These are phyloP conservation scores for Cettia cetti DNA, from an alignment of 2,113 vertebrate species.

Conservation along the genomic window DNA sequence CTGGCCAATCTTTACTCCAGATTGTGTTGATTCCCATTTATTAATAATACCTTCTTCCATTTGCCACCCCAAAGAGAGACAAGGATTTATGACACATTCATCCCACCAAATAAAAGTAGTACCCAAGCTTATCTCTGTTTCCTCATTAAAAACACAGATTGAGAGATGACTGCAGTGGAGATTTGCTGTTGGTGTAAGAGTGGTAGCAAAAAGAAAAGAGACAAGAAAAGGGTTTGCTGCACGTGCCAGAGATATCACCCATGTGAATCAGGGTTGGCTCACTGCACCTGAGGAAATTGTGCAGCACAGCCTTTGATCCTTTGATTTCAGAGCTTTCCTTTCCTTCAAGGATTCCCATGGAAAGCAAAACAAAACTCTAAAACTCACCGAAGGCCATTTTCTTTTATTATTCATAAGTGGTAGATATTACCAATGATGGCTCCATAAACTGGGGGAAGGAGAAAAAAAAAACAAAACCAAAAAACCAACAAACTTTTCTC, in stretches of 20 bases:
- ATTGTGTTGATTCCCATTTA: background rate
- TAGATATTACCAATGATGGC: constrained; percentile 22
- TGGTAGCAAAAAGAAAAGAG: background rate
- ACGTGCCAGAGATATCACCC: background rate
- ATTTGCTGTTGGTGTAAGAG: background rate
- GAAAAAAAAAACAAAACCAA: background rate
- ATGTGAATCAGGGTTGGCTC: background rate
- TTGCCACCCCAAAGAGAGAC: background rate
- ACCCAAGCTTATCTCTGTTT: background rate
- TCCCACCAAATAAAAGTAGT: background rate
- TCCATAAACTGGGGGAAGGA: background rate
- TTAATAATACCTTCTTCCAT: background rate
- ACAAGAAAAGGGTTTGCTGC: background rate
- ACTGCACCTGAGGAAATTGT: background rate
- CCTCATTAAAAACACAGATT: background rate
- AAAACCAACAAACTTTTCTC: background rate
- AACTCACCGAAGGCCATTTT: constrained; percentile 1
- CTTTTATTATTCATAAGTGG: constrained; percentile 59
- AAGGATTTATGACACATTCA: background rate
- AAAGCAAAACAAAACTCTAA: constrained; percentile 33
- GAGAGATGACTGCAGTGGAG: background rate
- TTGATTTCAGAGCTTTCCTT: background rate
- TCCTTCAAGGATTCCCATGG: constrained; percentile 10
- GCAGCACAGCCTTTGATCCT: background rate
- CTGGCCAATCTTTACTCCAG: background rate